Evolutionary conservation across 92 coral and sea anemone genomes (phyloP).

Genomic region (Phenganax subtilis): DNA sequence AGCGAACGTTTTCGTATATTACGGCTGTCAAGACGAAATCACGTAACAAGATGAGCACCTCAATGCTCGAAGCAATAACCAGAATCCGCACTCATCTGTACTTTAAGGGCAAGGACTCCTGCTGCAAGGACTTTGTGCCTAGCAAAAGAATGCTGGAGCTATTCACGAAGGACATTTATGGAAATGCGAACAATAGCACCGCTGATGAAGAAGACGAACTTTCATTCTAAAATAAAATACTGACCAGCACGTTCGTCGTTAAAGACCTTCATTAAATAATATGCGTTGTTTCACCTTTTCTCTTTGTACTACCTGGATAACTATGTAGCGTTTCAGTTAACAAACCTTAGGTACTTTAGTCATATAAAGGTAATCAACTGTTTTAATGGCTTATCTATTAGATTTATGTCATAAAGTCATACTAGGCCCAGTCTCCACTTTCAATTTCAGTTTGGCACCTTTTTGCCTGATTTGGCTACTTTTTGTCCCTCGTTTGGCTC

Average conservation of each 20-base stretch:
- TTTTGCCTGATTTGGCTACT: slow-evolving; percentile 1
- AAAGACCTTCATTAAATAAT: too few relatives aligned
- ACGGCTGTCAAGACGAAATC: slow-evolving; percentile 11
- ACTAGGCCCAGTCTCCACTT: not conserved
- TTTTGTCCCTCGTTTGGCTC: not conserved
- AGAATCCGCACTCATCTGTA: slow-evolving; percentile 8
- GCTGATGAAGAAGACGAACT: not conserved
- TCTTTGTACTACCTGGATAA: too few relatives aligned
- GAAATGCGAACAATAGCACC: not conserved
- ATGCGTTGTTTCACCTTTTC: too few relatives aligned
- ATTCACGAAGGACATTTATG: not conserved
- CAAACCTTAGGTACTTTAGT: too few relatives aligned
- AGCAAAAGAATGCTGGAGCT: slow-evolving; percentile 10
- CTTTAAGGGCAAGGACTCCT: not conserved
- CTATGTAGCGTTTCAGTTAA: too few relatives aligned
- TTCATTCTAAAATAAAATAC: not conserved
- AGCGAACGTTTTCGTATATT: slow-evolving; percentile 14
- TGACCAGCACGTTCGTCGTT: too few relatives aligned
- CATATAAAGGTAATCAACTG: too few relatives aligned
- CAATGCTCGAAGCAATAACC: slow-evolving; percentile 18
- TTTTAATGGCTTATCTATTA: too few relatives aligned
- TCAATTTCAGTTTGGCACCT: not conserved
- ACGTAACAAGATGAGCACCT: slow-evolving; percentile 13
- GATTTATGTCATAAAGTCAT: not conserved
- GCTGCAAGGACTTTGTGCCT: slow-evolving; percentile 21